Percentiles rank a stretch among this genome's conserved stretches.
Conservation (phyloP, 2,113 vertebrate genomes). For the Brachyhypopomus gauderio region DNA sequence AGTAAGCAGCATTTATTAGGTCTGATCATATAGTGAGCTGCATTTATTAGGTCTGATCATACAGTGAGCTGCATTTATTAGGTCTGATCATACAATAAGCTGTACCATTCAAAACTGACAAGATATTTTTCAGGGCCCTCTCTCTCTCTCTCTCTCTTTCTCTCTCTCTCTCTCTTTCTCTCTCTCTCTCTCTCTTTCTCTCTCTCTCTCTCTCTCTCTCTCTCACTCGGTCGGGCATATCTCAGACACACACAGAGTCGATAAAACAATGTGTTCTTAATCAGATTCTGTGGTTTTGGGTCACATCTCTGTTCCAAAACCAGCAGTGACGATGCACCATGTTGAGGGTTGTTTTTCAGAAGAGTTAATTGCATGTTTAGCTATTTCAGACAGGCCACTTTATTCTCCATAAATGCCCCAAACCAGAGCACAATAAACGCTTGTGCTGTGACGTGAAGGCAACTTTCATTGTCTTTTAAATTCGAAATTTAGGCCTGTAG, state of each 20-base stretch:
- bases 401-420: constrained; percentile 24
- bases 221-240: no score
- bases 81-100: neutral
- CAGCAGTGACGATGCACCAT: constrained; percentile 44
- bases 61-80: constrained; percentile 8
- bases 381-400: constrained; percentile 30
- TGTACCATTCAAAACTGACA: neutral
- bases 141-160: no score
- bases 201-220: no score
- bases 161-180: no score
- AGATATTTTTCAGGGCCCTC: neutral
- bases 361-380: constrained; percentile 47
- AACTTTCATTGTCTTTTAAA: neutral
- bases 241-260: neutral
- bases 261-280: constrained; percentile 31
- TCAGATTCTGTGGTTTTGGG: constrained; percentile 28
- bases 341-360: neutral
- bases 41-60: constrained; percentile 1
- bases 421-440: constrained; percentile 1
- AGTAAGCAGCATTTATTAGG: neutral
- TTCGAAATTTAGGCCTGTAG: neutral
- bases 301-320: constrained; percentile 12
- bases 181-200: no score
- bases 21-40: neutral
- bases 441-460: neutral